Evolutionary conservation across 2,888 invertebrate genomes (phyloP), one percentile per base, ranked within the genome.

Genomic region (Autographa gamma): DNA sequence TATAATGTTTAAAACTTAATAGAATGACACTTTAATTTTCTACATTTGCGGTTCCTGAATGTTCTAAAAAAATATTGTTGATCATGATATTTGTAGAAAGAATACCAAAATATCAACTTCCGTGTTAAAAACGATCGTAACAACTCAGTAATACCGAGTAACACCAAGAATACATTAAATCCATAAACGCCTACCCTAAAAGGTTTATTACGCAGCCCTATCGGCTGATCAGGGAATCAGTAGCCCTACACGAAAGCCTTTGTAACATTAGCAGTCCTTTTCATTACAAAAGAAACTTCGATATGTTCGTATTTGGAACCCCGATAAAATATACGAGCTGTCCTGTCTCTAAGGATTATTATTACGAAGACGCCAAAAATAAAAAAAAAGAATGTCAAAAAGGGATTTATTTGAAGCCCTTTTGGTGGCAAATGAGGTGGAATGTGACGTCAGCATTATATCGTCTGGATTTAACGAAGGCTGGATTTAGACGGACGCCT

Each of bases 371-470:
- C 82, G 85, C 84, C 81, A 83, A 85, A 87, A 88, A 88, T 88
- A 88, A 89, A 90, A 86, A 25, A 77, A 83, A 85, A 80, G 85
- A 86, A 88, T 86, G 89, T 87, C 88, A 85, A 87, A 88, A 87
- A 88, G 89, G 89, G 90, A 91, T 91, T 90, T 89, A 85, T 85
- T 83, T 83, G 81, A 85, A 88, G 88, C 86, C 87, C 88, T 88
- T 89, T 89, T 86, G 83, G 79, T 80, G 83, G 83, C 83, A 91
- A 92, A 93, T 93, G 93, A 91, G 87, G 89, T 85, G 88, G 88
- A 88, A 90, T 85, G 76, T 88, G 88, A 89, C 85, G 89, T 87
- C 88, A 87, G 88, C 88, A 77, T 83, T 86, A 86, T 87, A 83
- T 83, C 82, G 81, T 77, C 80, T 79, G 77, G 81, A 77, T 76